A percentile compares a stretch with the other conserved stretches of the same genome.
Conservation (phyloP, 2,888 invertebrate species). For the Litoditis marina region DNA sequence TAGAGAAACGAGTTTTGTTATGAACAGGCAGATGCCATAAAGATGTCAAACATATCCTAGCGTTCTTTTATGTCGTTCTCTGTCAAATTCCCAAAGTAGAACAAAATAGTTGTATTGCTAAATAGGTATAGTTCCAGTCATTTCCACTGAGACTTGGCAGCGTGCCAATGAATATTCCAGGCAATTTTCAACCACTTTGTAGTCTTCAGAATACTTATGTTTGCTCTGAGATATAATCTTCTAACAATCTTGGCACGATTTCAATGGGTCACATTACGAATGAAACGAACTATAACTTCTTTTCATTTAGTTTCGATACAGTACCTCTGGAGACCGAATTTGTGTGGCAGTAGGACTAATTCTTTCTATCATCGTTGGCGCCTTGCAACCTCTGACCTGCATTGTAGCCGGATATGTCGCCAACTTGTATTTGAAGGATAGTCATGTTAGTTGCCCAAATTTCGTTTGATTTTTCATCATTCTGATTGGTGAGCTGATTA, state of each 20-base stretch:
- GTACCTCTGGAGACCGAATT: slow-evolving; percentile 8
- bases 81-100: no score
- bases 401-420: slow-evolving; percentile 17
- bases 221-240: no score
- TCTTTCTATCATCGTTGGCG: slow-evolving; percentile 8
- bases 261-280: no score
- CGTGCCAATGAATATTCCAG: not conserved
- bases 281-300: not conserved
- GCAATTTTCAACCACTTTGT: not conserved
- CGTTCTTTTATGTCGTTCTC: no score
- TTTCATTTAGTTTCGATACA: slow-evolving; percentile 16
- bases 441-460: slow-evolving; percentile 7
- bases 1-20: no score
- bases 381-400: slow-evolving; percentile 12
- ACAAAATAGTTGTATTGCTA: no score
- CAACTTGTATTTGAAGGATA: slow-evolving; percentile 12
- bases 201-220: not conserved
- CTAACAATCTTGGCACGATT: no score
- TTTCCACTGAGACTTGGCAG: not conserved
- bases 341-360: slow-evolving; percentile 6
- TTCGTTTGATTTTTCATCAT: no score
- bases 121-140: no score
- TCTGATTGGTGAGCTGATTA: no score
- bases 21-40: no score
- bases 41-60: no score